phyloP scores from a whole-genome alignment of 2,797 vertebrate species.

The Holocentrus rufus region DNA sequence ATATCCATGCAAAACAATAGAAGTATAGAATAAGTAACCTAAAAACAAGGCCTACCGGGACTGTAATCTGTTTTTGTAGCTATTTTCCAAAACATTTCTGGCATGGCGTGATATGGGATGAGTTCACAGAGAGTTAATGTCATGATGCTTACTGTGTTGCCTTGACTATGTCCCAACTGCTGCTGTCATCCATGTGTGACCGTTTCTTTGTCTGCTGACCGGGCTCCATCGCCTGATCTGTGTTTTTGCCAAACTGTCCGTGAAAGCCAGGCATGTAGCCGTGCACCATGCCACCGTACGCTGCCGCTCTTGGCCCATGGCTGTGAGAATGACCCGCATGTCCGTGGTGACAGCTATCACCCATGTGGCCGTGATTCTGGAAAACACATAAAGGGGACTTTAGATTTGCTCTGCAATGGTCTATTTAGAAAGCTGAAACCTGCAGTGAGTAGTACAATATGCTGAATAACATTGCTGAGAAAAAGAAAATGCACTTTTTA shows the following conservation, averaged over 20 bases:
- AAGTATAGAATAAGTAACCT: neutral
- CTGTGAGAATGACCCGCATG: constrained; percentile 75
- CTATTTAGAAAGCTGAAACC: too few species aligned
- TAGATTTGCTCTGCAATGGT: neutral
- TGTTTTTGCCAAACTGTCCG: constrained; percentile 65
- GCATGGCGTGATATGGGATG: too few species aligned
- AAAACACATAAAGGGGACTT: constrained; percentile 11
- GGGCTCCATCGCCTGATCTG: constrained; percentile 71
- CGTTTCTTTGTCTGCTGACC: constrained; percentile 80
- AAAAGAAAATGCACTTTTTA: too few species aligned
- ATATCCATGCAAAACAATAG: neutral
- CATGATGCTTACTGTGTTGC: constrained; percentile 90
- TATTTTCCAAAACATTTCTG: too few species aligned
- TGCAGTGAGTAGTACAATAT: too few species aligned
- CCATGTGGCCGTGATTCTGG: constrained; percentile 74
- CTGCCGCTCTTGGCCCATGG: constrained; percentile 75
- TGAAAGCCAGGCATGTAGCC: constrained; percentile 72
- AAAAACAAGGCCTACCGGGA: too few species aligned
- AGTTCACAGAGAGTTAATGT: neutral
- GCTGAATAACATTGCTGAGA: too few species aligned
- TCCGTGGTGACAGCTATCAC: constrained; percentile 74
- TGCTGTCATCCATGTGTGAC: constrained; percentile 85
- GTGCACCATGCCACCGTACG: constrained; percentile 59
- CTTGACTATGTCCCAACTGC: constrained; percentile 93
- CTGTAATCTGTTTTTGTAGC: too few species aligned